Evolutionary conservation across 2,113 vertebrate species (phyloP).

Genomic region (Calonectris borealis): DNA sequence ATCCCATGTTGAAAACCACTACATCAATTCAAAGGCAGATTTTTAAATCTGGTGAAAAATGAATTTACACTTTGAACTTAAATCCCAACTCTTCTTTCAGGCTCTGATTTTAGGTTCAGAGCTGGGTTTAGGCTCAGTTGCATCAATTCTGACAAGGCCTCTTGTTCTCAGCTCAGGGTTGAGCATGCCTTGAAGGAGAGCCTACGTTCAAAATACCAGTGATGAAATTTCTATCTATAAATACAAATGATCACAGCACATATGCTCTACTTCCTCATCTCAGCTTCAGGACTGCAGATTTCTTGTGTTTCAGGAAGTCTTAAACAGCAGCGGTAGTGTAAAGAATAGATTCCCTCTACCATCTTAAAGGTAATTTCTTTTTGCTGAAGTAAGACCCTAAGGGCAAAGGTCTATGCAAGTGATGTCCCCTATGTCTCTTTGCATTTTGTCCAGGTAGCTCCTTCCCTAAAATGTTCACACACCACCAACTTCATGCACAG

Average conservation of each 20-base stretch:
- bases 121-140: not conserved
- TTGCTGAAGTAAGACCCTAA: not conserved
- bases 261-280: not conserved
- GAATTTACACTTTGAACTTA: not conserved
- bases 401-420: not conserved
- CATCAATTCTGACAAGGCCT: not conserved
- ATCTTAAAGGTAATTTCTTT: not conserved
- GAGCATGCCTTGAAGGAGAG: not conserved
- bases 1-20: not conserved
- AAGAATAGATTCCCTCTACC: not conserved
- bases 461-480: not conserved
- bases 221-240: not conserved
- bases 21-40: not conserved
- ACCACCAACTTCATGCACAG: not conserved
- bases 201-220: not conserved
- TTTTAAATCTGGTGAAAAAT: not conserved
- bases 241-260: not conserved
- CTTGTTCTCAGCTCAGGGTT: not conserved
- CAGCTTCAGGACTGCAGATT: not conserved
- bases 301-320: not conserved
- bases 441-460: not conserved
- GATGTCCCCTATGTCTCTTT: not conserved
- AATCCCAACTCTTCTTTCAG: not conserved
- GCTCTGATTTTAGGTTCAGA: not conserved
- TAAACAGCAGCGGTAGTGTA: not conserved